Base-by-base conservation (phyloP, 1,140 invertebrate species). In the Nephila pilipes region DNA sequence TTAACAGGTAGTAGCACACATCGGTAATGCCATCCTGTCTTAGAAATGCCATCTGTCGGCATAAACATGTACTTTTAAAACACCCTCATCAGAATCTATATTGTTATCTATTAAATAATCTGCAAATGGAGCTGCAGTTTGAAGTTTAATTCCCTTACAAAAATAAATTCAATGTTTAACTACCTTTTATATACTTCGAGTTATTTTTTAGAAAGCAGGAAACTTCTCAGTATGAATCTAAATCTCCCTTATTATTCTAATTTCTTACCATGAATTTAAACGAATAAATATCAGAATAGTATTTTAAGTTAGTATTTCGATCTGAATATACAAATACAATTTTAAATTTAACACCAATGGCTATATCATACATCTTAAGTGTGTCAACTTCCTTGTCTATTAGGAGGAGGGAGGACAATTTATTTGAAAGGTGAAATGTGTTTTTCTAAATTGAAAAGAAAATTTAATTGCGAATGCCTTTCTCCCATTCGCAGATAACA, bases 391-490 rank as follows among this genome's bases (percentile, higher is more conserved):
- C 38, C 6, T 55, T 38, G n/a, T 81, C 36, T 81, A 55, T 29
- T 1, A 6, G 46, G 20, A 22, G 6, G 18, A 16, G n/a, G n/a
- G n/a, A n/a, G n/a, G n/a, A 55, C 83, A 85, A 85, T 85, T 85
- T 85, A 60, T 85, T 60, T 85, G n/a, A 20, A 85, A 10, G 46
- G 12, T n/a, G n/a, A 55, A 85, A 85, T 29, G 58, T 60, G 83
- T 60, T 85, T 54, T 85, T 60, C 83, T 60, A 85, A 85, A 60
- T 85, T 85, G 83, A 85, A 85, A 85, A 60, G 83, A 85, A 85
- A 85, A 85, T 85, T 46, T 38, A 38, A 46, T 46, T 46, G 46
- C n/a, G n/a, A 81, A 20, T 38, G 80, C 29, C 20, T 81, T 81
- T 54, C 80, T 25, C n/a, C 46, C 46, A 46, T 46, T 46, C 6